These are phyloP conservation scores for Harpalus rubripes DNA, from an alignment of 2,888 invertebrate species.

Conservation along the genomic window DNA sequence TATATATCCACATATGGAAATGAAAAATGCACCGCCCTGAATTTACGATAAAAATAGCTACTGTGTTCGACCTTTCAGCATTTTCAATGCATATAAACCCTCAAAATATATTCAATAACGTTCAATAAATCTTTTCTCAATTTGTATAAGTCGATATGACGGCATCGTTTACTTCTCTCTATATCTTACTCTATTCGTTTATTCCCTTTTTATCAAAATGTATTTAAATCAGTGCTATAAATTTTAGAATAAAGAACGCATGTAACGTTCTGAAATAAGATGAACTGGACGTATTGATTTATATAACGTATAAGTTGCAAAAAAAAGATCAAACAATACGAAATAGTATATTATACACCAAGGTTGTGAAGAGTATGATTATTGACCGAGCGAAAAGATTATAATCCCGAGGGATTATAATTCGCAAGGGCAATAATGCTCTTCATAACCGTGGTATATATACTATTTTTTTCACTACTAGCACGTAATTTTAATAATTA, in stretches of 20 bases:
- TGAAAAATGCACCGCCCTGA: too few relatives aligned
- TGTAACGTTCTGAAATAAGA: background rate
- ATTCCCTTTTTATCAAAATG: background rate
- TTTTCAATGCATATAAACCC: background rate
- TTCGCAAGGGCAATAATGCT: too few relatives aligned
- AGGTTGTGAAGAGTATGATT: too few relatives aligned
- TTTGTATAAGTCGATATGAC: constrained; percentile 2
- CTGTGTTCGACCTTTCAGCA: background rate
- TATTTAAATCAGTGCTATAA: constrained; percentile 13
- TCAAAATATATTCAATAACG: constrained; percentile 1
- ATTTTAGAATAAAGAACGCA: background rate
- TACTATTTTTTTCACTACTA: too few relatives aligned
- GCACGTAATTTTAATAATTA: too few relatives aligned
- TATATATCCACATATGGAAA: too few relatives aligned
- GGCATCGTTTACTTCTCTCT: background rate
- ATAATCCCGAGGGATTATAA: too few relatives aligned
- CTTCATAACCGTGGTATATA: too few relatives aligned
- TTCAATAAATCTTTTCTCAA: background rate
- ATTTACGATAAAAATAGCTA: background rate
- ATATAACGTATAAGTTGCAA: background rate
- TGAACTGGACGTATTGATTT: background rate
- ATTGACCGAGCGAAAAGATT: too few relatives aligned
- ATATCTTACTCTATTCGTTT: background rate
- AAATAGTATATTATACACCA: too few relatives aligned
- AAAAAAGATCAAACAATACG: background rate